Evolutionary conservation across 2,888 invertebrate genomes (phyloP).

Genomic region (Lacanobia wlatinum): DNA sequence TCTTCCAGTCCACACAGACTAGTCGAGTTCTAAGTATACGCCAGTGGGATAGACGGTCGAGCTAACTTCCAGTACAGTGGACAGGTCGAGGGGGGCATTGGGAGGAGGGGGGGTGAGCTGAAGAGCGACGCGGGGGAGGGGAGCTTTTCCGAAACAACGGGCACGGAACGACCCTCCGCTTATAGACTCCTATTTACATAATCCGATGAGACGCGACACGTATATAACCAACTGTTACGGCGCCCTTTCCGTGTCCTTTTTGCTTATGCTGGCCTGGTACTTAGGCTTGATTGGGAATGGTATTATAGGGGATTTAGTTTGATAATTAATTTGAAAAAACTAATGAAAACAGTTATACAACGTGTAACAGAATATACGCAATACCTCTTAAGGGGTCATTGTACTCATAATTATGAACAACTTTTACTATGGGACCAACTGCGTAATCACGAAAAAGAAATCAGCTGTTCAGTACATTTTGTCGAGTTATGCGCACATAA

Average conservation of each 20-base stretch:
- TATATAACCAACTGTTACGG: conserved; percentile 59
- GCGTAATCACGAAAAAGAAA: too few species aligned
- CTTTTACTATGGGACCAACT: too few species aligned
- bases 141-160: conserved; percentile 83
- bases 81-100: conserved; percentile 55
- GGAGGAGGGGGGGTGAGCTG: conserved; percentile 27
- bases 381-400: too few species aligned
- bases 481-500: too few species aligned
- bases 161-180: conserved; percentile 78
- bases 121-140: conserved; percentile 55
- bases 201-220: conserved; percentile 67
- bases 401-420: too few species aligned
- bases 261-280: conserved; percentile 50
- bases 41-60: conserved; percentile 46
- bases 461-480: too few species aligned
- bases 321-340: background rate
- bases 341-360: background rate
- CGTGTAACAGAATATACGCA: too few species aligned
- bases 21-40: conserved; percentile 52
- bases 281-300: conserved; percentile 22
- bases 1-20: conserved; percentile 23
- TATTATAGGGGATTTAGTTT: background rate
- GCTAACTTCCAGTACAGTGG: conserved; percentile 74
- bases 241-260: conserved; percentile 57
- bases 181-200: conserved; percentile 78